Base-by-base conservation (phyloP, 2,113 vertebrate genomes). In the Scomber colias region DNA sequence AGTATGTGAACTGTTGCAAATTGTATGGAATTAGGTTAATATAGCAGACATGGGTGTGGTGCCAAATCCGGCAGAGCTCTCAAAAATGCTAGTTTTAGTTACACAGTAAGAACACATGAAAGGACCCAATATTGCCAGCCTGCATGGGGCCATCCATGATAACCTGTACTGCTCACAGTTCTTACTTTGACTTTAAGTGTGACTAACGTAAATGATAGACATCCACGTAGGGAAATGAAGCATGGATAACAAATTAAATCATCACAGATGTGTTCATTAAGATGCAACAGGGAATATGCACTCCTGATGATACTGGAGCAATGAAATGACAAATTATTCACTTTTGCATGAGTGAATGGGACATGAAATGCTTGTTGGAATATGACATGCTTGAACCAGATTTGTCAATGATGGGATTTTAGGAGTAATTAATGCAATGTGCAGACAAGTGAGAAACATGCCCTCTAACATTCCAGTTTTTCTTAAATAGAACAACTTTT, bases 191-290 rank as follows among this genome's bases (percentile, higher is more conserved):
- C 48, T 65, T 35, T 7, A 68, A 35, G 48, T 79, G 46, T 74
- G 75, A 85, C 81, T 35, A 71, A 71, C 35, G 72, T 64, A 79
- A 87, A 40, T 77, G 77, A 76, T 35, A 62, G 49, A 79, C 11
- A 11, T 54, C 51, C 61, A 69, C 49, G 63, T 21, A 11, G 3
- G 11, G 56, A 89, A 90, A 91, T 60, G 70, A 89, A 69, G 83
- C 78, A 11, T 87, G 77, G 55, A 70, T 67, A 87, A 84, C 70
- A 67, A 30, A 87, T 88, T 77, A 3, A 85, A 85, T 92, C 51
- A 71, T 35, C 62, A 70, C 72, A 69, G 24, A 90, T 56, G 19
- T 84, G 60, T 75, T 91, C 68, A 90, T 91, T 87, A 90, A 55
- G 68, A 83, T 13, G 72, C 67, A 70, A 49, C 70, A 70, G 66